These are phyloP conservation scores for Percina caprodes DNA, from an alignment of 2,113 vertebrate species.

Conservation along the genomic window DNA sequence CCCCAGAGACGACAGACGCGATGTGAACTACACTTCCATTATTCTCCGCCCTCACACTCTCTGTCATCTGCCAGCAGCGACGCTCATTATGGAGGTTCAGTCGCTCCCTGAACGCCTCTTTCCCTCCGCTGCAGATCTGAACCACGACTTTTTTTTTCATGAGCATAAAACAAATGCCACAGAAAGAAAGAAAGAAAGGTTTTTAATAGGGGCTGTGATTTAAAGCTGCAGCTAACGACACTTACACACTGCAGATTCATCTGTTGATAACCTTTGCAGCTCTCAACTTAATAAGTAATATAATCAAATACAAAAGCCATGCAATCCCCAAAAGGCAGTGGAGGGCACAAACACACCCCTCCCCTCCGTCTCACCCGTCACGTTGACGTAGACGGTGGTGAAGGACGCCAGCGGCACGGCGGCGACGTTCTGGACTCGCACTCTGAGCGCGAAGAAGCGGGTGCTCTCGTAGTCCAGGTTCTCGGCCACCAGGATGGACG, in stretches of 20 bases:
- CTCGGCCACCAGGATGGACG: constrained; percentile 90
- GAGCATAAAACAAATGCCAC: neutral
- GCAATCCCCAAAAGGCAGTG: no score
- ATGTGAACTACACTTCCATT: constrained; percentile 15
- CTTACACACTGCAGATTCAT: no score
- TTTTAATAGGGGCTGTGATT: no score
- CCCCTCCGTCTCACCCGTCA: constrained; percentile 84
- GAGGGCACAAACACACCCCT: neutral
- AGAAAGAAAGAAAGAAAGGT: neutral
- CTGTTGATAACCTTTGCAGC: no score
- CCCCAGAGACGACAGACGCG: constrained; percentile 1
- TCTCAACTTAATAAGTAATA: no score
- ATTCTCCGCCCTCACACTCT: neutral
- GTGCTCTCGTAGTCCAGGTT: constrained; percentile 91
- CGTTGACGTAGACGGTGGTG: constrained; percentile 87
- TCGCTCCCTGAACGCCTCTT: neutral
- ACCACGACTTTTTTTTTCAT: neutral
- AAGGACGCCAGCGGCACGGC: constrained; percentile 90
- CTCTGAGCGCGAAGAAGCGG: constrained; percentile 85
- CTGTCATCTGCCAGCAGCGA: neutral
- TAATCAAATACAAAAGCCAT: no score
- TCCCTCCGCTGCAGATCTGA: neutral
- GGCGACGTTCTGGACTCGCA: constrained; percentile 90
- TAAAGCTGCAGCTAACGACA: no score
- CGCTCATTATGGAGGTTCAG: constrained; percentile 36